A percentile compares a stretch with the other conserved stretches of the same genome.
Conservation (phyloP, 1,140 invertebrate genomes). For the Solen grandis region DNA sequence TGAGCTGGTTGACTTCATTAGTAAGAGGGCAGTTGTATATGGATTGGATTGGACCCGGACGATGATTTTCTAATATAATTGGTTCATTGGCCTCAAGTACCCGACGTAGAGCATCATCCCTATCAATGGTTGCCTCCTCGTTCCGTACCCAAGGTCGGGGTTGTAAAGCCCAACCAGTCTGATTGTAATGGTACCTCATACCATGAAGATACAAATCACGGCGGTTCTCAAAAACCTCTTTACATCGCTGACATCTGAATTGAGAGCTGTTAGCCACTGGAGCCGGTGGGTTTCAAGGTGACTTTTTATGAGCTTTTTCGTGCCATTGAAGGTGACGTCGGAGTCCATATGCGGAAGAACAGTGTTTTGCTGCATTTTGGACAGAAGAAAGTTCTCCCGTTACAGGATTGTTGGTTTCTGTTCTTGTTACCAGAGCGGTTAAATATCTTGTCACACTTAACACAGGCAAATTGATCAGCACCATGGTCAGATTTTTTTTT, state of each 20-base stretch:
- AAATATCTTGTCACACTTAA: background rate
- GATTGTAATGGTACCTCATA: background rate
- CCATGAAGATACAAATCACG: slow-evolving; percentile 10
- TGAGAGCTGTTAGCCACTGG: background rate
- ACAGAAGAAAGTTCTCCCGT: background rate
- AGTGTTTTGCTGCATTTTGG: background rate
- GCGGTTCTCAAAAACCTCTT: background rate
- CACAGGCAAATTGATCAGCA: background rate
- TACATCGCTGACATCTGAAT: background rate
- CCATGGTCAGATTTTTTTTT: too few relatives aligned
- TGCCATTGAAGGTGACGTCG: background rate
- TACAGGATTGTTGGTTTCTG: background rate
- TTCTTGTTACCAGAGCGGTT: background rate
- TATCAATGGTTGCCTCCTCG: background rate
- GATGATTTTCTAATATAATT: slow-evolving; percentile 21
- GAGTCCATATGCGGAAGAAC: background rate
- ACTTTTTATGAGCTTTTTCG: background rate
- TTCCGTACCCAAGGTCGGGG: background rate
- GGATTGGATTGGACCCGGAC: background rate
- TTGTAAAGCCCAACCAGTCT: background rate
- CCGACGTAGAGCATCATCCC: background rate
- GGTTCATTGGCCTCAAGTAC: slow-evolving; percentile 2
- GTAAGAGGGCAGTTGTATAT: slow-evolving; percentile 4
- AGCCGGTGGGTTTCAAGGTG: background rate
- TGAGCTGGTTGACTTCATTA: background rate